phyloP scores from a whole-genome alignment of 2,888 invertebrate genomes.

The Pteria penguin region DNA sequence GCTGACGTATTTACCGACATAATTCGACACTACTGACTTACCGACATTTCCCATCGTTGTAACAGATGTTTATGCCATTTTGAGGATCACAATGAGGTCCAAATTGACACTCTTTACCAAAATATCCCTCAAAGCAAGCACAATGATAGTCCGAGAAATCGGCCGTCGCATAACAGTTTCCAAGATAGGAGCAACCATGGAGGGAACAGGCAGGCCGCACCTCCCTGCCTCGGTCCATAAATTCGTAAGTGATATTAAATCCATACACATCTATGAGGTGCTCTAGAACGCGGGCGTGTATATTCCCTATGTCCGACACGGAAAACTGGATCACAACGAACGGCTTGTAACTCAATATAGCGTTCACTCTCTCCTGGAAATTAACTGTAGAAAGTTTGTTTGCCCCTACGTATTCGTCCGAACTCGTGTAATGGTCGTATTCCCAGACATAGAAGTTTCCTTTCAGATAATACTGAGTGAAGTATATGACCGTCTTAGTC shows the following conservation, averaged over 20 bases:
- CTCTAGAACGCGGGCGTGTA: conserved; percentile 90
- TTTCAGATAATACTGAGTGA: conserved; percentile 91
- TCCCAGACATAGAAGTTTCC: conserved; percentile 68
- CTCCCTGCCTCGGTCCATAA: conserved; percentile 81
- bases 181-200: conserved; percentile 90
- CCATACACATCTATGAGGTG: conserved; percentile 92
- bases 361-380: conserved; percentile 64
- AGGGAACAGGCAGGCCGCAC: conserved; percentile 84
- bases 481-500: conserved; percentile 88
- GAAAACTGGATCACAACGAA: conserved; percentile 90
- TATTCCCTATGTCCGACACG: conserved; percentile 82
- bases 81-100: conserved; percentile 89
- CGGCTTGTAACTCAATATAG: conserved; percentile 83
- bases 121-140: conserved; percentile 89
- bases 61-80: conserved; percentile 84
- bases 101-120: conserved; percentile 88
- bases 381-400: conserved; percentile 67
- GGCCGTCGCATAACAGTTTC: conserved; percentile 88
- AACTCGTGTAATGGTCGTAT: conserved; percentile 71
- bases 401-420: conserved; percentile 58
- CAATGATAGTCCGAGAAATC: conserved; percentile 84
- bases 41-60: conserved; percentile 92
- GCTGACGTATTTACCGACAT: too few species aligned
- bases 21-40: too few species aligned
- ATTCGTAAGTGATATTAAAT: conserved; percentile 95